Percentiles rank a stretch among this genome's conserved stretches.
Conservation (phyloP, 1,140 invertebrate species). For the Halotydeus destructor region DNA sequence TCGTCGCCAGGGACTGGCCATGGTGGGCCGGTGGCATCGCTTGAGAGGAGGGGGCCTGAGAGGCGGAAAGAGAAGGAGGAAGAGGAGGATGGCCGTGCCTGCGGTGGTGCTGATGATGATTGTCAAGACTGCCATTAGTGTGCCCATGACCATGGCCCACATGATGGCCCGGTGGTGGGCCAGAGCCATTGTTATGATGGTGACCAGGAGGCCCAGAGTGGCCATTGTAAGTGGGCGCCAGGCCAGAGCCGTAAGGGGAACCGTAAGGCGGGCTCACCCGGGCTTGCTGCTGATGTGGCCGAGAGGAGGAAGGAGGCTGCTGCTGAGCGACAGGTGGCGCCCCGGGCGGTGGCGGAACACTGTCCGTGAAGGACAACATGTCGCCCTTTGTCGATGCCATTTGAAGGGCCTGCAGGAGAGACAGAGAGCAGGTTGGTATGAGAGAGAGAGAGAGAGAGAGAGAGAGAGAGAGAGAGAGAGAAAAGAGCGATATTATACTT, state of each 20-base stretch:
- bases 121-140: no score
- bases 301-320: background rate
- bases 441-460: background rate
- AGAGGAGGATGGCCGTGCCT: no score
- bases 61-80: no score
- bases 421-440: background rate
- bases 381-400: no score
- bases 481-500: constrained; percentile 4
- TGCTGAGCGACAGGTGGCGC: no score
- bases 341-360: background rate
- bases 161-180: background rate
- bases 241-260: background rate
- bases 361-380: constrained; percentile 3
- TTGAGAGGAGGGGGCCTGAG: background rate
- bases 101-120: no score
- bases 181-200: background rate
- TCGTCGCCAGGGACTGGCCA: background rate
- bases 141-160: background rate
- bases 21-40: background rate
- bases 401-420: background rate
- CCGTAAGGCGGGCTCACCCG: background rate
- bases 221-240: background rate
- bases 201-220: background rate
- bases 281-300: background rate
- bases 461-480: background rate